Conservation (phyloP, 2,888 invertebrate genomes). For the Strigamia transsilvanica region DNA sequence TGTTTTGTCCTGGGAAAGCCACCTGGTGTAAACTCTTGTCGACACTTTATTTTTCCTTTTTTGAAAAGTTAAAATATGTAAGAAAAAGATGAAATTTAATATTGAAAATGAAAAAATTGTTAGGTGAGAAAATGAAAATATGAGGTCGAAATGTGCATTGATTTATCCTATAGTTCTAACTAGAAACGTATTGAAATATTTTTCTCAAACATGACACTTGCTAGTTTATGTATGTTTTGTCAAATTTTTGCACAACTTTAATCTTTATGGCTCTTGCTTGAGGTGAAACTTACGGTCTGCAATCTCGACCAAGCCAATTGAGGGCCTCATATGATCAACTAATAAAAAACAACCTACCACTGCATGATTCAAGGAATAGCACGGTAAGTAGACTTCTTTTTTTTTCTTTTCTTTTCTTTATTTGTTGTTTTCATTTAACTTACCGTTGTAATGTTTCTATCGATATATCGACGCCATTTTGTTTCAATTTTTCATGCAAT, state of each 20-base stretch:
- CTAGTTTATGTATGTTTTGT: slow-evolving; percentile 4
- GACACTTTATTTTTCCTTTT: too few relatives aligned
- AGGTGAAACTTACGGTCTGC: slow-evolving; percentile 7
- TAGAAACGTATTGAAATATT: background rate
- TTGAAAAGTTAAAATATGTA: too few relatives aligned
- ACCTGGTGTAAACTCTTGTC: too few relatives aligned
- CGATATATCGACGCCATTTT: slow-evolving; percentile 42
- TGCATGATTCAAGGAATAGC: background rate
- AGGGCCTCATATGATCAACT: background rate
- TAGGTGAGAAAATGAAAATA: too few relatives aligned
- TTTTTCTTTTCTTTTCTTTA: background rate
- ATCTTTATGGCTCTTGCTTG: slow-evolving; percentile 33
- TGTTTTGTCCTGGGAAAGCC: too few relatives aligned
- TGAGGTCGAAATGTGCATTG: too few relatives aligned
- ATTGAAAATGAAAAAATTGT: background rate
- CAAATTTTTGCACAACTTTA: slow-evolving; percentile 23
- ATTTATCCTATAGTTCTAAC: background rate
- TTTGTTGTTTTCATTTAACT: background rate
- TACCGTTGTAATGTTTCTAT: slow-evolving; percentile 31
- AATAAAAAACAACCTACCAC: background rate
- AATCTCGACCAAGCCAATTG: background rate
- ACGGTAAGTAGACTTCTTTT: slow-evolving; percentile 2
- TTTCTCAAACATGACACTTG: background rate
- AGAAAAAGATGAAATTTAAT: too few relatives aligned
- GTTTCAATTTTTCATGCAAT: slow-evolving; percentile 1